Percentiles rank a stretch among this genome's conserved stretches.
Evolutionary conservation across 2,888 invertebrate genomes (phyloP).

Genomic region (Spicauda simplicius): DNA sequence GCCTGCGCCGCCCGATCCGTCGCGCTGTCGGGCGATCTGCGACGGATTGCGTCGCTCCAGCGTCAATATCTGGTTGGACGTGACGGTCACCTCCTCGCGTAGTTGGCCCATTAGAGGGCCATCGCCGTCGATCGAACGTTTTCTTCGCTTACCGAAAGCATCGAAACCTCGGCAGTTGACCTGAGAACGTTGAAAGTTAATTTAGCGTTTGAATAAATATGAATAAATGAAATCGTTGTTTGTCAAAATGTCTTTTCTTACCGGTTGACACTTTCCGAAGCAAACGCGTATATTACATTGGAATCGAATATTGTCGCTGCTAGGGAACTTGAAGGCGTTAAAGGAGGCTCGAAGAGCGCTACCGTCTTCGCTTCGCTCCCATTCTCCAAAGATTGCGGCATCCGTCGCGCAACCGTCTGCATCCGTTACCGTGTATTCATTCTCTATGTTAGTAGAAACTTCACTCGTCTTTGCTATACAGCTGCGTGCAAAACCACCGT

Average conservation of each 20-base stretch:
- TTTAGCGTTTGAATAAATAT: too few species aligned
- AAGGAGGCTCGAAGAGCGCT: constrained; percentile 94
- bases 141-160: constrained; percentile 93
- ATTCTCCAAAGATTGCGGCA: constrained; percentile 96
- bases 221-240: not conserved
- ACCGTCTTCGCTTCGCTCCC: constrained; percentile 94
- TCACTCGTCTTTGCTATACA: constrained; percentile 97
- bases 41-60: constrained; percentile 93
- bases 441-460: constrained; percentile 90
- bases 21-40: constrained; percentile 90
- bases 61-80: constrained; percentile 96
- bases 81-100: constrained; percentile 96
- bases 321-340: constrained; percentile 97
- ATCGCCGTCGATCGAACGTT: constrained; percentile 82
- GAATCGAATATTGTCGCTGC: constrained; percentile 96
- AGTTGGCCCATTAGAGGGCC: constrained; percentile 91
- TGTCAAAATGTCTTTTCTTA: constrained; percentile 60
- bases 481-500: constrained; percentile 96
- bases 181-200: constrained; percentile 62
- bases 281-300: constrained; percentile 98
- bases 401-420: constrained; percentile 97
- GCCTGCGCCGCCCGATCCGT: constrained; percentile 86
- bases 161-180: constrained; percentile 96
- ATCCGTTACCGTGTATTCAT: constrained; percentile 96
- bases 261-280: constrained; percentile 97